phyloP scores from a whole-genome alignment of 1,140 invertebrate genomes.

The Propsilocerus akamusi region DNA sequence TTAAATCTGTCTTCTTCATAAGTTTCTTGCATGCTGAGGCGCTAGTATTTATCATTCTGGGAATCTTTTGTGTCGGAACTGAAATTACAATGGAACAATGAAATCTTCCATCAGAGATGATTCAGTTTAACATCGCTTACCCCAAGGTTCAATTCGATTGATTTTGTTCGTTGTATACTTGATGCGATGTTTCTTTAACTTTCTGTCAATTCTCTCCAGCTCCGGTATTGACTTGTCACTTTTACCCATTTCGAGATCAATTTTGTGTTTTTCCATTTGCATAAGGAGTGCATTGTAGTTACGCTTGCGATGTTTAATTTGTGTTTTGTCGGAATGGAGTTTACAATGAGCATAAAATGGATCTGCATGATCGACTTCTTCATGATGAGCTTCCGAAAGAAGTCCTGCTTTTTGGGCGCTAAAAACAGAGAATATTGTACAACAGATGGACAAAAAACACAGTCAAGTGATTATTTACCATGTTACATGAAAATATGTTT shows the following conservation, averaged over 20 bases:
- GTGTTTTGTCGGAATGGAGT: slow-evolving; percentile 68
- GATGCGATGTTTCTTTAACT: slow-evolving; percentile 52
- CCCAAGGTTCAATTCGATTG: slow-evolving; percentile 63
- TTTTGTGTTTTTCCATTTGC: slow-evolving; percentile 47
- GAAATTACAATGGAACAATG: slow-evolving; percentile 12
- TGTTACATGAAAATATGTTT: slow-evolving; percentile 93
- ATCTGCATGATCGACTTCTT: slow-evolving; percentile 87
- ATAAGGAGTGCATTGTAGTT: slow-evolving; percentile 81
- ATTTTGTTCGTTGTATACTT: slow-evolving; percentile 59
- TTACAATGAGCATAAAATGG: slow-evolving; percentile 95
- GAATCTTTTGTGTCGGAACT: slow-evolving; percentile 90
- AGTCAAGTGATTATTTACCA: slow-evolving; percentile 43
- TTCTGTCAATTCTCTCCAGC: slow-evolving; percentile 54
- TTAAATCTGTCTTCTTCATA: slow-evolving; percentile 69
- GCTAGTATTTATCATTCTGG: slow-evolving; percentile 71
- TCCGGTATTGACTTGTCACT: slow-evolving; percentile 31
- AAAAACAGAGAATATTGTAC: slow-evolving; percentile 13
- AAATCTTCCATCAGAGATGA: slow-evolving; percentile 6
- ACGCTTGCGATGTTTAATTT: slow-evolving; percentile 57
- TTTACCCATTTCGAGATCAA: slow-evolving; percentile 27
- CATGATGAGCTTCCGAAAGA: slow-evolving; percentile 79
- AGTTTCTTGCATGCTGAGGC: slow-evolving; percentile 73
- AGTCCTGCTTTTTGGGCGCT: slow-evolving; percentile 87
- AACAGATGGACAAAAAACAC: slow-evolving; percentile 3
- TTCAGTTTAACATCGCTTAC: slow-evolving; percentile 28